Percentiles rank a stretch among this genome's conserved stretches.
Evolutionary conservation across 1,140 invertebrate genomes (phyloP).

Genomic region (Bombus fervidus): DNA sequence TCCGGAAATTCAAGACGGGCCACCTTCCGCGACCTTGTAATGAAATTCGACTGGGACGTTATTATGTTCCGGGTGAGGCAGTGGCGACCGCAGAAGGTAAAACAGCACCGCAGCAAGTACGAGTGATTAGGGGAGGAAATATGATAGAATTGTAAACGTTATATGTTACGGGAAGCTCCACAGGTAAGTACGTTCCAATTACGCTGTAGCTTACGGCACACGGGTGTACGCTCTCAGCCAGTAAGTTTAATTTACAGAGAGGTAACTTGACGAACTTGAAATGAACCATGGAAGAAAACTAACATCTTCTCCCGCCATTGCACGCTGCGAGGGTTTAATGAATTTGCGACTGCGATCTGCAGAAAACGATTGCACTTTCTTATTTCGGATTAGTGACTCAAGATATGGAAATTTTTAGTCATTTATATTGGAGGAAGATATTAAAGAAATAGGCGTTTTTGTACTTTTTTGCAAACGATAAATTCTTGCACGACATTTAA

Average conservation of each 20-base stretch:
- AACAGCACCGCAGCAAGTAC: not conserved
- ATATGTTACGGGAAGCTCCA: slow-evolving; percentile 18
- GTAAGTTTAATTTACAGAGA: slow-evolving; percentile 41
- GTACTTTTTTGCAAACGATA: too few relatives aligned
- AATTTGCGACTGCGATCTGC: not conserved
- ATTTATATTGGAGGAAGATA: not conserved
- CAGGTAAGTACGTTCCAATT: slow-evolving; percentile 50
- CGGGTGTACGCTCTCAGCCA: not conserved
- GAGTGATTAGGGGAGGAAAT: slow-evolving; percentile 55
- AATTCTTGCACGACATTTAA: too few relatives aligned
- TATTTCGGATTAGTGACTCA: not conserved
- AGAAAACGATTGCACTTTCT: not conserved
- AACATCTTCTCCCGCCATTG: not conserved
- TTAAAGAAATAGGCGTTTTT: too few relatives aligned
- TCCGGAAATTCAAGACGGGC: not conserved
- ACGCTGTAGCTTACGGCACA: slow-evolving; percentile 24
- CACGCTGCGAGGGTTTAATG: not conserved
- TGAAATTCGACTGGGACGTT: slow-evolving; percentile 17
- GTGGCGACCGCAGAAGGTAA: too few relatives aligned
- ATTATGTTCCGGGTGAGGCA: not conserved
- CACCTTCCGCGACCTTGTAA: not conserved
- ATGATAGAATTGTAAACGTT: slow-evolving; percentile 52
- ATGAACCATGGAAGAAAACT: not conserved
- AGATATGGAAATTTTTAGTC: not conserved
- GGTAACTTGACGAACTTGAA: slow-evolving; percentile 43